phyloP scores from a whole-genome alignment of 2,113 vertebrate genomes.

The Collichthys lucidus region DNA sequence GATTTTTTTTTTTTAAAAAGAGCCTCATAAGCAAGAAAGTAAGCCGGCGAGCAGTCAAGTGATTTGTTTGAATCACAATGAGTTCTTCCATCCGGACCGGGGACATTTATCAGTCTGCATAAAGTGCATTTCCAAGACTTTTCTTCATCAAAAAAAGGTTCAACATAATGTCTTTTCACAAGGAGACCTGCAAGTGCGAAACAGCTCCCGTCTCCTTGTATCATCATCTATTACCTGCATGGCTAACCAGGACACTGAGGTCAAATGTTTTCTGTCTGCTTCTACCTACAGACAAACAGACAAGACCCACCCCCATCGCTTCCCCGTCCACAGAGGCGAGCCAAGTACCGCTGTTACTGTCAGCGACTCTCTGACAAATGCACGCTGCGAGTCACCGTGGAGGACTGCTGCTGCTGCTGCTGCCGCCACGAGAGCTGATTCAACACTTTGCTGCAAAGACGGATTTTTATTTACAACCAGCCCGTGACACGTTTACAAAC shows the following conservation, averaged over 20 bases:
- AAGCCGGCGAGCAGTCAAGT: not conserved
- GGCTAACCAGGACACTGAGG: slow-evolving; percentile 40
- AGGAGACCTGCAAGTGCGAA: slow-evolving; percentile 17
- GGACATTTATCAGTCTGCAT: not conserved
- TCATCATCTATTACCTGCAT: slow-evolving; percentile 17
- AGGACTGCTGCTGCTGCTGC: slow-evolving; percentile 26
- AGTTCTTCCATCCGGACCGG: not conserved
- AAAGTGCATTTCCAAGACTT: not conserved
- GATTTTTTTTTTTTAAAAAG: not conserved
- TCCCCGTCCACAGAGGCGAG: slow-evolving; percentile 47
- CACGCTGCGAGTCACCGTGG: slow-evolving; percentile 41
- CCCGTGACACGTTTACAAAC: slow-evolving; percentile 66
- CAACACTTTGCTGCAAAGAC: slow-evolving; percentile 56
- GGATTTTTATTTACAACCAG: slow-evolving; percentile 47
- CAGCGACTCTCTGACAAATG: slow-evolving; percentile 64
- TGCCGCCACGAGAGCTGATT: slow-evolving; percentile 63
- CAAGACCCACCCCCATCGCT: not conserved
- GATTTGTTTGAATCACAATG: not conserved
- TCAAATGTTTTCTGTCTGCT: slow-evolving; percentile 45
- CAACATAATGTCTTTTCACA: not conserved
- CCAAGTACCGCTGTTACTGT: slow-evolving; percentile 60
- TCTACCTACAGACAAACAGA: slow-evolving; percentile 49
- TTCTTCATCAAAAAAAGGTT: not conserved
- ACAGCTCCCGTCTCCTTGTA: slow-evolving; percentile 20
- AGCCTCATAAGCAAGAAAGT: not conserved